Percentiles rank a stretch among this genome's conserved stretches.
Conservation (phyloP, 2,113 vertebrate species). For the Oreochromis aureus region DNA sequence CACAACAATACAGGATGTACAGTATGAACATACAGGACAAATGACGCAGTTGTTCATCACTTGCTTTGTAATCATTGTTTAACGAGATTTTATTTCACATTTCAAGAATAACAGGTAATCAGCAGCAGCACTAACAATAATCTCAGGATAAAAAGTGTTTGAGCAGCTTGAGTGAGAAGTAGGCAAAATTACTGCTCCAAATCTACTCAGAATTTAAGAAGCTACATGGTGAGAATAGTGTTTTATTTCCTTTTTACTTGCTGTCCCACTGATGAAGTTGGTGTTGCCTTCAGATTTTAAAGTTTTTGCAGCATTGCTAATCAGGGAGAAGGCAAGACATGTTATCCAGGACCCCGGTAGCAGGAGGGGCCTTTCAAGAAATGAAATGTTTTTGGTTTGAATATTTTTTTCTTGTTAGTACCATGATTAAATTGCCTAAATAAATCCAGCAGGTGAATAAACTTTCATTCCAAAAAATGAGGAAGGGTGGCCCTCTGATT, state of each 20-base stretch:
- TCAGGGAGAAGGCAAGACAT: not conserved
- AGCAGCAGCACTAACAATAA: not conserved
- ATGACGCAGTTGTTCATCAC: not conserved
- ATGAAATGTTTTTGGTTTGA: not conserved
- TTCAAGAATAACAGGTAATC: not conserved
- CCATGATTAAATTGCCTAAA: not conserved
- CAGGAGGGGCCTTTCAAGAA: not conserved
- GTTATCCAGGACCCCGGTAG: not conserved
- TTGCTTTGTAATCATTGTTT: not conserved
- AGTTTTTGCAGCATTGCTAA: not conserved
- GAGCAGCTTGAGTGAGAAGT: not conserved
- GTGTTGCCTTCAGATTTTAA: not conserved
- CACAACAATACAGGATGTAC: not conserved
- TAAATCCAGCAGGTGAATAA: not conserved
- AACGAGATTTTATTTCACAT: not conserved
- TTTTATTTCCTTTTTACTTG: not conserved
- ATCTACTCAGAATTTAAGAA: not conserved
- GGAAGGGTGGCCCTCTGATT: not conserved
- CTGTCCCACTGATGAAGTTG: not conserved
- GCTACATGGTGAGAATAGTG: rapidly evolving
- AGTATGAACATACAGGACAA: rapidly evolving
- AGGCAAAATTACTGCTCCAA: not conserved
- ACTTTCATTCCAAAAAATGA: not conserved
- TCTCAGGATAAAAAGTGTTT: not conserved
- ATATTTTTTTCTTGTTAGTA: not conserved